Percentiles rank a stretch among this genome's conserved stretches.
These are phyloP conservation scores for Ferrisia virgata DNA, from an alignment of 2,888 invertebrate species.

Conservation along the genomic window DNA sequence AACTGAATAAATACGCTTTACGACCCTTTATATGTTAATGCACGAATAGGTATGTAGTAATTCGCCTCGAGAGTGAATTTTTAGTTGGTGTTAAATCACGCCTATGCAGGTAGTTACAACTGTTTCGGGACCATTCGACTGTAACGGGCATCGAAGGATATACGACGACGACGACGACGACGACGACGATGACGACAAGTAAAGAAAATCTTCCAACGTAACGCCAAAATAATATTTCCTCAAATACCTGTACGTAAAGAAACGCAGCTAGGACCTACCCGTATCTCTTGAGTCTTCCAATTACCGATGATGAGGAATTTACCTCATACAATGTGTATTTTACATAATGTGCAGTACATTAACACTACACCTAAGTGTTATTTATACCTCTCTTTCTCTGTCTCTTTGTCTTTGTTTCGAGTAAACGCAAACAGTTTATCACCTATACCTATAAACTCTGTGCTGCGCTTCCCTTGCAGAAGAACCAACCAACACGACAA, in stretches of 20 bases:
- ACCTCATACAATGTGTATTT: slow-evolving; percentile 29
- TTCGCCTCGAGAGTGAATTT: neutral
- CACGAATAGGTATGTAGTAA: neutral
- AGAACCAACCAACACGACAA: too few relatives aligned
- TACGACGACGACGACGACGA: neutral
- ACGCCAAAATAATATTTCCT: too few relatives aligned
- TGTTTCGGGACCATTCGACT: neutral
- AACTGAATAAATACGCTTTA: too few relatives aligned
- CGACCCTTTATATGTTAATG: neutral
- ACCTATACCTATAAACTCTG: neutral
- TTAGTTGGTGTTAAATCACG: neutral
- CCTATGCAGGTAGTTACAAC: neutral
- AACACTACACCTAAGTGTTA: slow-evolving; percentile 36
- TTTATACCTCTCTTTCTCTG: neutral
- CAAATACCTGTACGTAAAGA: too few relatives aligned
- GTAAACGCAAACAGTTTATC: slow-evolving; percentile 37
- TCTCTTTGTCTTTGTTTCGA: neutral
- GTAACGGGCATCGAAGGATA: neutral
- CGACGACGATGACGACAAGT: neutral
- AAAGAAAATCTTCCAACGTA: neutral
- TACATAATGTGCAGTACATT: slow-evolving; percentile 39
- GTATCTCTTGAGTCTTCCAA: neutral
- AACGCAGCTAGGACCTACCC: too few relatives aligned
- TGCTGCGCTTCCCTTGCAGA: neutral
- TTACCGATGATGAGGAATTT: neutral